Conservation (phyloP, 1,140 invertebrate genomes). For the Eurosta solidaginis region DNA sequence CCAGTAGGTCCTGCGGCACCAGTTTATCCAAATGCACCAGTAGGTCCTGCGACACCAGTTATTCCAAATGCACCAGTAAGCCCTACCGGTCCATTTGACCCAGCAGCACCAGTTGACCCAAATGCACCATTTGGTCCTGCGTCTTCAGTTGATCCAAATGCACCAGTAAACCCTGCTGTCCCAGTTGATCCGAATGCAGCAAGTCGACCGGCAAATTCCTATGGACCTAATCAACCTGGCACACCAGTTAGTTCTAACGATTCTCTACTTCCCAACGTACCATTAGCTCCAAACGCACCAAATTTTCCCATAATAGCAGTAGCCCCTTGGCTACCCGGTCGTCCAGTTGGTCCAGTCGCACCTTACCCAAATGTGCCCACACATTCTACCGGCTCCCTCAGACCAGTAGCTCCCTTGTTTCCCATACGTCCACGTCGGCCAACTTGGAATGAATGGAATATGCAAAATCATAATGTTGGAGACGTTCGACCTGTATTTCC, state of each 20-base stretch:
- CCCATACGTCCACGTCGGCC: not conserved
- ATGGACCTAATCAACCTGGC: no score
- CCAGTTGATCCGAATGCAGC: constrained; percentile 34
- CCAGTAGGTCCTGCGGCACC: constrained; percentile 28
- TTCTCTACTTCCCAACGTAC: no score
- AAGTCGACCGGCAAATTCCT: no score
- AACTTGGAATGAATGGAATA: not conserved
- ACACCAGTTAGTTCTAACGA: no score
- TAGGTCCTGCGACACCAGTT: not conserved
- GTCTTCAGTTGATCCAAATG: not conserved
- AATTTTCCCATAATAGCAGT: no score
- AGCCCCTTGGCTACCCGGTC: no score
- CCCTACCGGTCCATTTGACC: not conserved
- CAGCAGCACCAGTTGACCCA: not conserved
- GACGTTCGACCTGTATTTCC: not conserved
- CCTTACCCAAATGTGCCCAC: no score
- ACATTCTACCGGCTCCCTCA: no score
- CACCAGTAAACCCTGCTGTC: not conserved
- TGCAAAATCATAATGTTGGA: not conserved
- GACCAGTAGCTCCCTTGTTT: not conserved
- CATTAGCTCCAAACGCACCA: no score
- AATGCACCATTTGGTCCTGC: not conserved
- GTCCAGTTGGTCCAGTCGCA: no score
- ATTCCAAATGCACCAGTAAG: not conserved
- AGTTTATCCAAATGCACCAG: constrained; percentile 28